These are phyloP conservation scores for Rhinichthys osculus DNA, from an alignment of 2,797 vertebrate species.

Conservation along the genomic window DNA sequence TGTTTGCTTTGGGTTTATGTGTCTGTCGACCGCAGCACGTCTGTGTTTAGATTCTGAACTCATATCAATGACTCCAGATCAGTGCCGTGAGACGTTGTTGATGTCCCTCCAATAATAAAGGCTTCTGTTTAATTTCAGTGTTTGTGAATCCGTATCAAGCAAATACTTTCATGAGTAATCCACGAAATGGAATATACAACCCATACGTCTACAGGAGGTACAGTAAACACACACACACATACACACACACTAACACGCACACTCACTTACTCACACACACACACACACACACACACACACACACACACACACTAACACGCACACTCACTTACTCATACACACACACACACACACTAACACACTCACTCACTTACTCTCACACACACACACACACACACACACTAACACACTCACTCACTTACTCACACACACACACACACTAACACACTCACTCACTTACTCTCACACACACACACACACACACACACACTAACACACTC, in stretches of 20 bases:
- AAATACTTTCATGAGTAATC: conserved; percentile 30
- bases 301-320: neutral
- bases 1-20: neutral
- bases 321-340: too few species aligned
- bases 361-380: too few species aligned
- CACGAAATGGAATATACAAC: neutral
- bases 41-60: neutral
- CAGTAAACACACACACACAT: neutral
- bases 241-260: neutral
- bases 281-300: neutral
- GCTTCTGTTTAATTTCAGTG: conserved; percentile 23
- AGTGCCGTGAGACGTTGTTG: too few species aligned
- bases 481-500: too few species aligned
- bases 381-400: too few species aligned
- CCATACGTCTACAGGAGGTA: neutral
- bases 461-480: too few species aligned
- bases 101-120: neutral
- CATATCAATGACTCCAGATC: neutral
- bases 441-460: too few species aligned
- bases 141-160: conserved; percentile 26
- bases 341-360: too few species aligned
- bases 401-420: too few species aligned
- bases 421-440: neutral
- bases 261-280: neutral
- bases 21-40: neutral